A percentile compares a stretch with the other conserved stretches of the same genome.
Evolutionary conservation across 2,888 invertebrate genomes (phyloP).

Genomic region (Cataglyphis livida): DNA sequence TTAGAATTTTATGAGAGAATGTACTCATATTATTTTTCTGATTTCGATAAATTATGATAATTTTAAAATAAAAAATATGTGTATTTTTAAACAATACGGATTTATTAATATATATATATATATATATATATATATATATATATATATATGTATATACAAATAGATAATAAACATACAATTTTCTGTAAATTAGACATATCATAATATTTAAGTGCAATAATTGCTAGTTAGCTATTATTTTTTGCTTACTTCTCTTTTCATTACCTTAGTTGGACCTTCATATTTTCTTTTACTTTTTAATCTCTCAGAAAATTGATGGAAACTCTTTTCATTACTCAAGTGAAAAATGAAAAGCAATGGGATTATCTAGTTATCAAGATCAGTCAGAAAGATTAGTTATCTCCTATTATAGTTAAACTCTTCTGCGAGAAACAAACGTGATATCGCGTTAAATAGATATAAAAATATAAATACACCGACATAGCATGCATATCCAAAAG

Average conservation of each 20-base stretch:
- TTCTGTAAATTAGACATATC: not conserved
- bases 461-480: not conserved
- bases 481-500: too few species aligned
- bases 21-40: not conserved
- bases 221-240: not conserved
- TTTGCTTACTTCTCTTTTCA: not conserved
- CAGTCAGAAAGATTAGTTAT: not conserved
- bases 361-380: not conserved
- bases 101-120: too few species aligned
- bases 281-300: not conserved
- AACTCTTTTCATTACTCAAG: not conserved
- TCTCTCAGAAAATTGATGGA: not conserved
- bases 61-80: not conserved
- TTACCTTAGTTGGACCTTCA: not conserved
- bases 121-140: too few species aligned
- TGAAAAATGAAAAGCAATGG: not conserved
- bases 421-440: not conserved
- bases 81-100: not conserved
- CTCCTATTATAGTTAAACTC: not conserved
- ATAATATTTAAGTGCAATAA: not conserved
- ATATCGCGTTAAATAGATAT: not conserved
- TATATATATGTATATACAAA: not conserved
- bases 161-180: not conserved
- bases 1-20: not conserved
- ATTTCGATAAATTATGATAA: not conserved